phyloP scores from a whole-genome alignment of 2,113 vertebrate genomes.

The Cathartes aura region DNA sequence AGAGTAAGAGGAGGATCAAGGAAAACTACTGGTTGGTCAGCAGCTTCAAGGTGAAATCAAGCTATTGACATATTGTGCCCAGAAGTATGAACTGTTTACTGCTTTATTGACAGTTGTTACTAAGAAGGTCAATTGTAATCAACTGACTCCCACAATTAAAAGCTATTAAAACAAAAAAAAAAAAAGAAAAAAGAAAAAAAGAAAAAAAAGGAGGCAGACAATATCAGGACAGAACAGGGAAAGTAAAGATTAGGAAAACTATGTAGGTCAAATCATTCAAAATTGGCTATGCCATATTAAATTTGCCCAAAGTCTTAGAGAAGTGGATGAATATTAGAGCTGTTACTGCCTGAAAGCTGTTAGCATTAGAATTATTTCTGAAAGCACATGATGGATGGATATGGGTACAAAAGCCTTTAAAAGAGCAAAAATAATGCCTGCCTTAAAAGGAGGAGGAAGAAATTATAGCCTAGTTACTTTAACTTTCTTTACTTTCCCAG shows the following conservation, averaged over 20 bases:
- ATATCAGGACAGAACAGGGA: neutral
- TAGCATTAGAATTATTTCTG: neutral
- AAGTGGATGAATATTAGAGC: neutral
- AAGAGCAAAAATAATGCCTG: neutral
- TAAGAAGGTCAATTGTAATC: neutral
- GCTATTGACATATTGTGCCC: neutral
- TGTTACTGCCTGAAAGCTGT: neutral
- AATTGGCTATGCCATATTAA: neutral
- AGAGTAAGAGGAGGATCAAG: neutral
- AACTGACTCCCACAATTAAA: neutral
- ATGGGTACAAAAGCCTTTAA: neutral
- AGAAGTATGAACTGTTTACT: neutral
- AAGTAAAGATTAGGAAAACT: neutral
- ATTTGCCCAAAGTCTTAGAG: neutral
- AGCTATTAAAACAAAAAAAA: neutral
- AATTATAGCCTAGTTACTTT: neutral
- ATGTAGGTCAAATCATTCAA: neutral
- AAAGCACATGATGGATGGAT: neutral
- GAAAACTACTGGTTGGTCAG: neutral
- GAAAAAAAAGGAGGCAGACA: neutral
- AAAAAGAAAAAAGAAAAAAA: no score
- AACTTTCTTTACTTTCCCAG: neutral
- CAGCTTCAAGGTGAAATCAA: neutral
- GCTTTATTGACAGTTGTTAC: neutral
- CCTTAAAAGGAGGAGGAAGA: neutral